These are phyloP conservation scores for Danaus melanippus DNA, from an alignment of 1,140 invertebrate species.

Conservation along the genomic window DNA sequence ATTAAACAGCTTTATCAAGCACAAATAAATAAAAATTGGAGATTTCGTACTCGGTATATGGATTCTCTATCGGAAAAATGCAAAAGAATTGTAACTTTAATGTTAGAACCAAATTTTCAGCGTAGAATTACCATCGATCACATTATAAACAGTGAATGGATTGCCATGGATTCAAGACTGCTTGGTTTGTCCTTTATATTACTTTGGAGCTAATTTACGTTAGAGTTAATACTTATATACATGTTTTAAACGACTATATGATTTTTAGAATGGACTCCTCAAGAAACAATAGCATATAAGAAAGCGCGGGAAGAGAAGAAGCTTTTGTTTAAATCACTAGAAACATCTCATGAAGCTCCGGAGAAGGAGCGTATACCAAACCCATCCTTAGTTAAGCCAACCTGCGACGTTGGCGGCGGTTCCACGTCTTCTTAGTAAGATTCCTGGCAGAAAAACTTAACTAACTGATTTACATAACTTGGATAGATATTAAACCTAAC, in stretches of 20 bases:
- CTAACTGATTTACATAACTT: conserved; percentile 2
- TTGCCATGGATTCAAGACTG: conserved; percentile 72
- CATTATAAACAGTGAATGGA: conserved; percentile 63
- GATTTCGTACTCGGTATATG: conserved; percentile 75
- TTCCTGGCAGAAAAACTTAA: not conserved
- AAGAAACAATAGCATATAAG: conserved; percentile 48
- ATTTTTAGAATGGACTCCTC: conserved; percentile 51
- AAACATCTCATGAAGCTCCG: conserved; percentile 16
- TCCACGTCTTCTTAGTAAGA: conserved; percentile 44
- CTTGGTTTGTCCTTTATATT: conserved; percentile 31
- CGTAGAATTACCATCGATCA: conserved; percentile 67
- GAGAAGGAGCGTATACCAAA: conserved; percentile 33
- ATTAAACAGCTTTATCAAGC: conserved; percentile 78
- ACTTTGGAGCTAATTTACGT: not conserved
- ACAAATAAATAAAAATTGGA: conserved; percentile 75
- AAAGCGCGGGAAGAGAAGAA: conserved; percentile 54
- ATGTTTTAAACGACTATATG: not conserved
- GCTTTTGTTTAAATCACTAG: conserved; percentile 31
- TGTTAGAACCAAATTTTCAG: conserved; percentile 78
- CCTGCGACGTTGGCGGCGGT: conserved; percentile 26
- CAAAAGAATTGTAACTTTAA: conserved; percentile 69
- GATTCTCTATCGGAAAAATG: conserved; percentile 67
- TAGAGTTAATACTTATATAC: not conserved
- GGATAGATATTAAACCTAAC: conserved; percentile 1
- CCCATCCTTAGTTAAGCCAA: conserved; percentile 31